phyloP scores from a whole-genome alignment of 1,140 invertebrate species.

The Eurosta solidaginis region DNA sequence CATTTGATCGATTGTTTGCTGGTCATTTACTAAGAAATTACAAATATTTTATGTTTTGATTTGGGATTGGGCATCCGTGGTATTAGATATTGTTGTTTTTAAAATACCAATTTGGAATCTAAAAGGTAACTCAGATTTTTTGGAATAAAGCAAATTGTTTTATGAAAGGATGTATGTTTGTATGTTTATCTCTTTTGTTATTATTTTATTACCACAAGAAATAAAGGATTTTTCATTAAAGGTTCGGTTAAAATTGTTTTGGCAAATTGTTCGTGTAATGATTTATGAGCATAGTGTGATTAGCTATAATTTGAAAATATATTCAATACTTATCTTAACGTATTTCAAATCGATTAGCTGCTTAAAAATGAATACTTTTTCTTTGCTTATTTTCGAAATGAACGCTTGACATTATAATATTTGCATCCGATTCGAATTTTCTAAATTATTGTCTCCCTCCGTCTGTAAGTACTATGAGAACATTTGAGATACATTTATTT shows the following conservation, averaged over 20 bases:
- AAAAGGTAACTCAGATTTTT: too few relatives aligned
- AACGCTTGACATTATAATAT: too few relatives aligned
- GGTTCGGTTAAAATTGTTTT: background rate
- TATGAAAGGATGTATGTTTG: background rate
- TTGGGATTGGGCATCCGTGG: background rate
- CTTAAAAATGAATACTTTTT: background rate
- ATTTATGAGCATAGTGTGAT: background rate
- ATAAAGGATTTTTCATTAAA: background rate
- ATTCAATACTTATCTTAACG: too few relatives aligned
- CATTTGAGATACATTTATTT: too few relatives aligned
- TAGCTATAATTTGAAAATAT: background rate
- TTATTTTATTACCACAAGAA: background rate
- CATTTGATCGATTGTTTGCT: background rate
- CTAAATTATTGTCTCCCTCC: too few relatives aligned
- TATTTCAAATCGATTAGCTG: background rate
- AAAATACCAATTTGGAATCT: constrained; percentile 4
- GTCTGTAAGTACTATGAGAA: too few relatives aligned
- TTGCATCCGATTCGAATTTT: too few relatives aligned
- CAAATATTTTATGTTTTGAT: background rate
- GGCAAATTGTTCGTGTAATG: background rate
- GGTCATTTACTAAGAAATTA: constrained; percentile 15
- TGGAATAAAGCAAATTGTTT: too few relatives aligned
- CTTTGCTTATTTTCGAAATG: background rate
- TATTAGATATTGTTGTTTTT: background rate
- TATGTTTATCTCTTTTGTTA: background rate